Conservation (phyloP, 1,140 invertebrate species). For the Globodera rostochiensis region DNA sequence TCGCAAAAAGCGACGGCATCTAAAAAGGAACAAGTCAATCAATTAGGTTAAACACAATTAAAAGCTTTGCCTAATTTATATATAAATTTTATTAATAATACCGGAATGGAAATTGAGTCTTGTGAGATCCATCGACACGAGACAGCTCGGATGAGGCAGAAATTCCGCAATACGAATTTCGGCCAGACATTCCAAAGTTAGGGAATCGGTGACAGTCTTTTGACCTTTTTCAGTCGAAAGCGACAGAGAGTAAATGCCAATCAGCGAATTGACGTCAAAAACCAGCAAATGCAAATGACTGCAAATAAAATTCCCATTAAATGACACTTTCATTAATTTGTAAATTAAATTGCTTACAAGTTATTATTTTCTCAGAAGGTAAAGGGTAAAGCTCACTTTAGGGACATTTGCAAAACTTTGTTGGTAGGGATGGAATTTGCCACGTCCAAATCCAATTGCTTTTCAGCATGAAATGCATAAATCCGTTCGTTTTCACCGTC, state of each 20-base stretch:
- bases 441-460: constrained; percentile 83
- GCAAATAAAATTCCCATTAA: constrained; percentile 65
- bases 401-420: constrained; percentile 81
- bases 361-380: not conserved
- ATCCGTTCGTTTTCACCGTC: constrained; percentile 84
- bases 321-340: too few species aligned
- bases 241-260: constrained; percentile 42
- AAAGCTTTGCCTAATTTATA: too few species aligned
- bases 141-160: constrained; percentile 91
- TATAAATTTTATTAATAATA: constrained; percentile 5
- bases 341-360: too few species aligned
- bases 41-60: not conserved
- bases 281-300: constrained; percentile 71
- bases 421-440: constrained; percentile 78
- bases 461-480: constrained; percentile 72
- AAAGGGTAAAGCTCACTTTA: constrained; percentile 72
- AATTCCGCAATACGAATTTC: constrained; percentile 87
- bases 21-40: constrained; percentile 28
- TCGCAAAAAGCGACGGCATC: constrained; percentile 54
- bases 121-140: constrained; percentile 86
- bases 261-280: constrained; percentile 57
- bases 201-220: constrained; percentile 72
- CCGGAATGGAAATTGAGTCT: constrained; percentile 71
- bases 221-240: constrained; percentile 20
- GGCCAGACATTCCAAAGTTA: constrained; percentile 75